phyloP scores from a whole-genome alignment of 2,113 vertebrate genomes.

The Clupea harengus region DNA sequence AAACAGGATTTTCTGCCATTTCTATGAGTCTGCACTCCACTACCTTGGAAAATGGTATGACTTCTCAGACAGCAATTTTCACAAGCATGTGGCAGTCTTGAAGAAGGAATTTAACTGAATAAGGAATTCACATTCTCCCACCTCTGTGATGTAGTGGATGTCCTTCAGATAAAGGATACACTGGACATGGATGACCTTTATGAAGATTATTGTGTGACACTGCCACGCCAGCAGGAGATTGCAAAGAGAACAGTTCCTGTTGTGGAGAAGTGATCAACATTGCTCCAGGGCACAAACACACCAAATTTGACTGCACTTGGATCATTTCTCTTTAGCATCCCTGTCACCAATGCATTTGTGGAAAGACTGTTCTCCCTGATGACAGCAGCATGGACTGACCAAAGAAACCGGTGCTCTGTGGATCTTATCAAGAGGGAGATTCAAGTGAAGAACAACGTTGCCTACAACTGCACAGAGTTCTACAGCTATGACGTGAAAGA shows the following conservation, averaged over 20 bases:
- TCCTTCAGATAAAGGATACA: conserved; percentile 29
- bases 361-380: conserved; percentile 46
- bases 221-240: conserved; percentile 35
- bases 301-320: conserved; percentile 36
- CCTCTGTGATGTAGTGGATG: conserved; percentile 40
- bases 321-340: conserved; percentile 45
- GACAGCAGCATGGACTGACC: conserved; percentile 30
- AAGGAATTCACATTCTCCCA: conserved; percentile 39
- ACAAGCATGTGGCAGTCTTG: conserved; percentile 33
- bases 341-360: conserved; percentile 36
- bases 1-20: conserved; percentile 32
- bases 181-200: conserved; percentile 48
- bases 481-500: conserved; percentile 34
- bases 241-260: conserved; percentile 38
- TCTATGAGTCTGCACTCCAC: conserved; percentile 38
- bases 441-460: conserved; percentile 45
- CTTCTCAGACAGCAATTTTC: conserved; percentile 36
- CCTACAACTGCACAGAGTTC: conserved; percentile 34
- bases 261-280: conserved; percentile 39
- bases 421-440: conserved; percentile 42
- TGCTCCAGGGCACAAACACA: conserved; percentile 43
- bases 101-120: too few species aligned
- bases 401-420: conserved; percentile 30
- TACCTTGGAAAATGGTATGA: conserved; percentile 45
- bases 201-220: conserved; percentile 28